Percentiles rank a stretch among this genome's conserved stretches.
Conservation (phyloP, 2,888 invertebrate species). For the Coleophora deauratella region DNA sequence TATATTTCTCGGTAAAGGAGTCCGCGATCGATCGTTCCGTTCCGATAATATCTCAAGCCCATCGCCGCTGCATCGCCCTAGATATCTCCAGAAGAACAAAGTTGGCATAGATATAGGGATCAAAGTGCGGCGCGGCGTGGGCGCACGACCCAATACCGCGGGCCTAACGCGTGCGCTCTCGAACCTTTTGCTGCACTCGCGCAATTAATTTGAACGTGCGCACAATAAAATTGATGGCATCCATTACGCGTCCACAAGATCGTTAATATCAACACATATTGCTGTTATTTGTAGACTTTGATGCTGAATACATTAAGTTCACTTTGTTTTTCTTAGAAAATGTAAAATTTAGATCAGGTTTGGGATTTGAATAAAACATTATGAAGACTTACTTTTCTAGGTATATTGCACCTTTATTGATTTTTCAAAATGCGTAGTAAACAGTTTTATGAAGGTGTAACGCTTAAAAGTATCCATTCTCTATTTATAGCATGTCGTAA, state of each 20-base stretch:
- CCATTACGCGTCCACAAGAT: slow-evolving; percentile 27
- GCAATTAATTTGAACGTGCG: slow-evolving; percentile 35
- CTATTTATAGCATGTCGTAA: not conserved
- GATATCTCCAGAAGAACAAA: slow-evolving; percentile 63
- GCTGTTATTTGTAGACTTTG: not conserved
- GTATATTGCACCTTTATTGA: not conserved
- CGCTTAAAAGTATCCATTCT: slow-evolving; percentile 28
- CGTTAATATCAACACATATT: slow-evolving; percentile 10
- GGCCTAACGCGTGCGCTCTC: slow-evolving; percentile 47
- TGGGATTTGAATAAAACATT: not conserved
- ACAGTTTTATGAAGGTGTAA: slow-evolving; percentile 49
- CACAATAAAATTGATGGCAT: slow-evolving; percentile 33
- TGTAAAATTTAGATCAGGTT: not conserved
- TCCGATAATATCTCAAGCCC: slow-evolving; percentile 35
- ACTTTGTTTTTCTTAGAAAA: no score
- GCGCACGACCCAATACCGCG: slow-evolving; percentile 68
- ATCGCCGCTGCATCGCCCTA: slow-evolving; percentile 52
- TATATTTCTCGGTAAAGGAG: slow-evolving; percentile 21
- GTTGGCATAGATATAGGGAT: slow-evolving; percentile 70
- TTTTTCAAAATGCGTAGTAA: slow-evolving; percentile 41
- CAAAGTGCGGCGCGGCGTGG: slow-evolving; percentile 70
- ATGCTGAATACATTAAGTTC: not conserved
- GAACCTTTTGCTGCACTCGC: slow-evolving; percentile 47
- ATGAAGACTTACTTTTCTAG: not conserved
- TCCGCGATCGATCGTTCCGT: slow-evolving; percentile 23